Base-by-base conservation (phyloP, 2,797 vertebrate genomes). In the Perodicticus potto region DNA sequence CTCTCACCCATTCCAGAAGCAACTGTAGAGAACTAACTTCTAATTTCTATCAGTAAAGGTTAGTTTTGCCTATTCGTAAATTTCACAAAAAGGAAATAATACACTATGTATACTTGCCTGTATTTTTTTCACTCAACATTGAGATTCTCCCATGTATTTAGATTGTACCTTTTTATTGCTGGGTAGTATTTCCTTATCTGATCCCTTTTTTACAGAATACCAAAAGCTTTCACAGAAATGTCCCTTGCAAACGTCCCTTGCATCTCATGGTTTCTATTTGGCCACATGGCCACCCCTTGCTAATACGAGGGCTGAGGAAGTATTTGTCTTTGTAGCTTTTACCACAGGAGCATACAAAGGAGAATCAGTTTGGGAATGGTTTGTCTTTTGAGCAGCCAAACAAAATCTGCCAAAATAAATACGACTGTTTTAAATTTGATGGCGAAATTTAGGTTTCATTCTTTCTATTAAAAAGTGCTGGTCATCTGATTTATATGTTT, bases 111-210 rank as follows among this genome's bases (percentile, higher is more conserved):
- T 29, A 55, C 32, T 78, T 91, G 6, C 40, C 59, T 67, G 43
- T 12, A 67, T 92, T 87, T 86, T 95, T 93, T 91, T n/a, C 37
- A 86, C 4, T 67, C n/a, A 65, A 80, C 23, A 19, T 76, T 86
- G 20, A 92, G 70, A 88, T 93, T 82, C 25, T 63, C 40, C 22
- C 13, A 63, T n/a, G 10, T 59, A 61, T 19, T 45, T 73, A 70
- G 53, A 49, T 45, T 86, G 23, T 32, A 70, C 49, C 20, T 85
- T 88, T 91, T 85, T 67, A 76, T 89, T 94, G 43, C 27, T 77
- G 19, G 77, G 12, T 55, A 40, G 27, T 82, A 63, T 82, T 70
- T 22, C 77, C 32, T 72, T 72, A 10, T 65, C 74, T 81, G 19
- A 73, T 67, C 55, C 73, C n/a, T 67, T 93, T 95, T 85, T 73